Evolutionary conservation across 2,888 invertebrate genomes (phyloP).

Genomic region (Thelaira solivaga): DNA sequence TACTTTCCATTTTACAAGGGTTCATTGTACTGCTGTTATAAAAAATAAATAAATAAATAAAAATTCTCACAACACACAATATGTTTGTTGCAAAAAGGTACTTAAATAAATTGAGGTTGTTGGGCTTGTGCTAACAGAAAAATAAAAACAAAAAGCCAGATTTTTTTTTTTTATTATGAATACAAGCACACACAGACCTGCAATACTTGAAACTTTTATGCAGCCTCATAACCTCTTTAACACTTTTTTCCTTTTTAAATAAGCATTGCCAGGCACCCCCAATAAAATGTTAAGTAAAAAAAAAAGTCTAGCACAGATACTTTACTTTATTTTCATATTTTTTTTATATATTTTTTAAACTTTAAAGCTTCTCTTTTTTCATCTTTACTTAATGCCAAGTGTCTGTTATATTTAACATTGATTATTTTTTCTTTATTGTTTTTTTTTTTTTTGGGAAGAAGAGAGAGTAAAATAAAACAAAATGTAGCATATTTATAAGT

Average conservation of each 20-base stretch:
- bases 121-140: neutral
- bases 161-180: neutral
- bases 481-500: neutral
- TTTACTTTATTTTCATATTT: neutral
- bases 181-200: conserved; percentile 14
- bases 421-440: neutral
- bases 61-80: too few relatives aligned
- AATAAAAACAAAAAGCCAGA: neutral
- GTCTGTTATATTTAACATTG: conserved; percentile 21
- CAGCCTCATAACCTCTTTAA: conserved; percentile 2
- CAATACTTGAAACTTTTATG: conserved; percentile 17
- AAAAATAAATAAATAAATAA: too few relatives aligned
- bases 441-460: too few relatives aligned
- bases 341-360: neutral
- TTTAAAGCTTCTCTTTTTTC: neutral
- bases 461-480: neutral
- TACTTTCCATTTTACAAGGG: too few relatives aligned
- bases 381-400: neutral
- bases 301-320: conserved; percentile 7
- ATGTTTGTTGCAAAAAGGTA: too few relatives aligned
- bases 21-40: too few relatives aligned
- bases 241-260: neutral
- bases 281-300: conserved; percentile 28
- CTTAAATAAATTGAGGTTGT: conserved; percentile 24
- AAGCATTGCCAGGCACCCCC: conserved; percentile 8